phyloP scores from a whole-genome alignment of 2,888 invertebrate genomes.

The Apantesis nais region DNA sequence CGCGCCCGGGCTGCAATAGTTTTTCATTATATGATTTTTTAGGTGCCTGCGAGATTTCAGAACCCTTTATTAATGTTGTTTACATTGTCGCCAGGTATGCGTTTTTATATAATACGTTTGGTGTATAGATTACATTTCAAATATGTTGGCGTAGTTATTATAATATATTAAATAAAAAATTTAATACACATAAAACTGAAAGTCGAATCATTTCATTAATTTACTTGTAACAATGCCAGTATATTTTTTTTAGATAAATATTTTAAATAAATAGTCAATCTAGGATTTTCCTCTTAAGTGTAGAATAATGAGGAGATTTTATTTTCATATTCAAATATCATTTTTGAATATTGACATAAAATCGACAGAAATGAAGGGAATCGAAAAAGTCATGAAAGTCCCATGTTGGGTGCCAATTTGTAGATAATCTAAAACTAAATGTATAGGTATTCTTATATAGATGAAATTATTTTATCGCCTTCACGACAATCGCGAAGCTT shows the following conservation, averaged over 20 bases:
- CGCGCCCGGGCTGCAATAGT: constrained; percentile 82
- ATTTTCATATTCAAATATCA: background rate
- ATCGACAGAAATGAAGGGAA: constrained; percentile 19
- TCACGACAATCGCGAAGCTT: constrained; percentile 26
- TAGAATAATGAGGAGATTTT: constrained; percentile 15
- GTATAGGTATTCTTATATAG: constrained; percentile 17
- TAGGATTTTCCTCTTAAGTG: constrained; percentile 22
- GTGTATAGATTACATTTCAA: constrained; percentile 56
- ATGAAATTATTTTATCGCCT: background rate
- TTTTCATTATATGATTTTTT: constrained; percentile 81
- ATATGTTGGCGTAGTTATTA: constrained; percentile 51
- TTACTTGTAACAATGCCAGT: constrained; percentile 39
- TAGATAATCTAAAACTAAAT: constrained; percentile 35
- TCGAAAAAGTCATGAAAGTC: constrained; percentile 16
- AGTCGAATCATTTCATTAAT: background rate
- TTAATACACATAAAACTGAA: background rate
- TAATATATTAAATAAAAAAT: background rate
- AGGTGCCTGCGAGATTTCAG: constrained; percentile 84
- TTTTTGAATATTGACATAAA: background rate
- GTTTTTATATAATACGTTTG: constrained; percentile 76
- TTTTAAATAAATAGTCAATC: constrained; percentile 19
- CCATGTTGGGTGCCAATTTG: constrained; percentile 35
- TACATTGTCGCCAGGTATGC: constrained; percentile 87
- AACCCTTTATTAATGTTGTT: constrained; percentile 85
- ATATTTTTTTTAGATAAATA: constrained; percentile 45